A percentile compares a stretch with the other conserved stretches of the same genome.
Evolutionary conservation across 2,113 vertebrate genomes (phyloP).

Genomic region (Dicaeum eximium): DNA sequence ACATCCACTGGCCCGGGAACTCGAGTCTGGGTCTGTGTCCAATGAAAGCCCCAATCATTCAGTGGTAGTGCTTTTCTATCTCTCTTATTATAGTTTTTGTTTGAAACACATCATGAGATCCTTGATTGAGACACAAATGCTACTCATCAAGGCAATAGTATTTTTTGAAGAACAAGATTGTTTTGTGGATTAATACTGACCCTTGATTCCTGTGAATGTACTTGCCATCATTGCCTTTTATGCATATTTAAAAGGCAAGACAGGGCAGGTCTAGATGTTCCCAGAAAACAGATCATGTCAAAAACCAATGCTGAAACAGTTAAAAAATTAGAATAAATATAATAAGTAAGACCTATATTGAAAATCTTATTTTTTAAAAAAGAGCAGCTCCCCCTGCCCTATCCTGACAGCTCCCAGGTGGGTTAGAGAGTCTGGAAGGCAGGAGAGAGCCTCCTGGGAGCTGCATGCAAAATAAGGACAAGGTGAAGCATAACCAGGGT

Average conservation of each 20-base stretch:
- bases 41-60: not conserved
- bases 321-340: not conserved
- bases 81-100: not conserved
- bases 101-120: not conserved
- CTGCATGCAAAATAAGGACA: not conserved
- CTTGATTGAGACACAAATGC: not conserved
- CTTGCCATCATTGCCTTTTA: not conserved
- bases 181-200: not conserved
- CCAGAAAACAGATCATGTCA: not conserved
- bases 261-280: not conserved
- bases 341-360: not conserved
- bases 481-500: not conserved
- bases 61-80: not conserved
- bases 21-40: not conserved
- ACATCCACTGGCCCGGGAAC: not conserved
- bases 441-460: not conserved
- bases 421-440: not conserved
- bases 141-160: not conserved
- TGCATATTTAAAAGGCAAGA: not conserved
- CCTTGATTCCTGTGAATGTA: not conserved
- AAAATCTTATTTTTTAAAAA: not conserved
- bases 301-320: not conserved
- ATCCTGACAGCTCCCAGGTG: not conserved
- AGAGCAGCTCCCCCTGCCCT: not conserved
- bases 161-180: not conserved